phyloP scores from a whole-genome alignment of 2,797 vertebrate genomes.

The Pyrocephalus nanus region DNA sequence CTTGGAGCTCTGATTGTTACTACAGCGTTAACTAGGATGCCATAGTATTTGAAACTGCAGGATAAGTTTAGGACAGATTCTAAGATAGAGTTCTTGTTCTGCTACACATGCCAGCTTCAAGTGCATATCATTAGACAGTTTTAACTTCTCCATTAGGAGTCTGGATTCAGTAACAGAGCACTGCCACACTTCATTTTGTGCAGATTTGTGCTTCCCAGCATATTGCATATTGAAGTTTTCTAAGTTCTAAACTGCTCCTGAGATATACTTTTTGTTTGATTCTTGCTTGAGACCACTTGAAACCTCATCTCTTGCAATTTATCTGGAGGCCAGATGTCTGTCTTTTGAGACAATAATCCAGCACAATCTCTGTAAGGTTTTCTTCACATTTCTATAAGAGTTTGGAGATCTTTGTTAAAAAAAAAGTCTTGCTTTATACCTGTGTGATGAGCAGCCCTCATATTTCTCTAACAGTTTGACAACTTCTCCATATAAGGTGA shows the following conservation, averaged over 20 bases:
- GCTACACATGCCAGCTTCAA: rapidly evolving
- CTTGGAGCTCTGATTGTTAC: background rate
- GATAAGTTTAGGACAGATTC: background rate
- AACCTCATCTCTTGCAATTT: background rate
- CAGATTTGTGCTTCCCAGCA: background rate
- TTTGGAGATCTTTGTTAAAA: background rate
- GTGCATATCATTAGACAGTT: background rate
- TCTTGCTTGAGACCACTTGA: background rate
- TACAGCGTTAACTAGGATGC: background rate
- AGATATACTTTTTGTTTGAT: background rate
- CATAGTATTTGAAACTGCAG: background rate
- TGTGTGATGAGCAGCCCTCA: background rate
- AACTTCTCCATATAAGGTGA: background rate
- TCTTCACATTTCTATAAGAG: background rate
- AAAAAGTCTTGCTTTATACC: background rate
- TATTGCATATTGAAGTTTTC: background rate
- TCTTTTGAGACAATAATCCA: background rate
- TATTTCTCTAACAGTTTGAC: background rate
- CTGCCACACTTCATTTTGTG: background rate
- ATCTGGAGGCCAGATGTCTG: background rate
- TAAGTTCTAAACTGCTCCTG: background rate
- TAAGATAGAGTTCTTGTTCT: background rate
- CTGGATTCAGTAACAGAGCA: background rate
- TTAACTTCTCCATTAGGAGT: background rate
- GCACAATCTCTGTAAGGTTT: background rate